A percentile compares a stretch with the other conserved stretches of the same genome.
phyloP scores from a whole-genome alignment of 2,113 vertebrate species.

The Manacus vitellinus region DNA sequence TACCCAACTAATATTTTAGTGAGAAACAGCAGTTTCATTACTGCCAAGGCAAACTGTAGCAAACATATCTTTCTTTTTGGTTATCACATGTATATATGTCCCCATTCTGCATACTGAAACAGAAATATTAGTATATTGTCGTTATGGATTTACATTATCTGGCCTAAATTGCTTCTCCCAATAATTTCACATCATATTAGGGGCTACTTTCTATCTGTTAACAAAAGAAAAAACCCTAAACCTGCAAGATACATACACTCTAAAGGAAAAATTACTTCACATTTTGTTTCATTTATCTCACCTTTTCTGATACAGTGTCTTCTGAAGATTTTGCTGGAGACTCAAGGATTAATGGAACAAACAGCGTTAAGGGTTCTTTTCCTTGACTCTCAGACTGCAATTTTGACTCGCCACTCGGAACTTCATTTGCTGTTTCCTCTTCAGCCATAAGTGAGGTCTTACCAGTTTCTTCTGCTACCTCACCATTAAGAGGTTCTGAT shows the following conservation, averaged over 20 bases:
- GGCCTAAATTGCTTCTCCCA: neutral
- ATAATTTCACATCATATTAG: neutral
- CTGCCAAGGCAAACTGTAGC: neutral
- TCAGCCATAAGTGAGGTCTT: conserved; percentile 44
- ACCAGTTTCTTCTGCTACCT: conserved; percentile 62
- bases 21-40: neutral
- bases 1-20: neutral
- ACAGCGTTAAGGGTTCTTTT: conserved; percentile 40
- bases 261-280: neutral
- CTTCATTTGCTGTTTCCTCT: conserved; percentile 62
- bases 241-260: neutral
- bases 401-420: conserved; percentile 63
- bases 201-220: neutral
- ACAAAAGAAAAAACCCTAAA: neutral
- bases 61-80: neutral
- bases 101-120: neutral
- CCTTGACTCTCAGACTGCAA: conserved; percentile 54
- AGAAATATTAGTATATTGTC: neutral
- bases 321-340: conserved; percentile 61
- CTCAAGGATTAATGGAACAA: conserved; percentile 57
- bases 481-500: conserved; percentile 77
- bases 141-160: neutral
- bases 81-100: neutral
- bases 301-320: conserved; percentile 65
- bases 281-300: conserved; percentile 24